Evolutionary conservation across 2,888 invertebrate genomes (phyloP).

Genomic region (Latrodectus hesperus): DNA sequence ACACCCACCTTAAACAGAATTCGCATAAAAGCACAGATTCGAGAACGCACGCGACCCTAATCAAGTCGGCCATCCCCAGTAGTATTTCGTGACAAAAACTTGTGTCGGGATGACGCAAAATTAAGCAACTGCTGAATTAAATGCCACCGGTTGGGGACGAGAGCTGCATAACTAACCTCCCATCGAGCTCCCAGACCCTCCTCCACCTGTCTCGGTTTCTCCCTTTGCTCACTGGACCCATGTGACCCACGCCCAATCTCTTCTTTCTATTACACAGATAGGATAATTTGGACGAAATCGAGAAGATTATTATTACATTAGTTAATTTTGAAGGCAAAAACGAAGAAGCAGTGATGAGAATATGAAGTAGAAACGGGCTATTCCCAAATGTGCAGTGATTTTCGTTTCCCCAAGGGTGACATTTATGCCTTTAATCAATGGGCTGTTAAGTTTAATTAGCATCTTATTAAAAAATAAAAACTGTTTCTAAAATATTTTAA

Average conservation of each 20-base stretch:
- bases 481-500: no score
- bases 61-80: constrained; percentile 25
- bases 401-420: no score
- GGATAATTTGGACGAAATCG: constrained; percentile 17
- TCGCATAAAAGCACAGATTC: not conserved
- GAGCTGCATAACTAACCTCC: constrained; percentile 27
- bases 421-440: no score
- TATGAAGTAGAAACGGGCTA: not conserved
- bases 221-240: constrained; percentile 17
- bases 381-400: not conserved
- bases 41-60: constrained; percentile 1
- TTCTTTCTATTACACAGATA: constrained; percentile 43
- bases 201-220: not conserved
- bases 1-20: no score
- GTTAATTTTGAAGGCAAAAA: constrained; percentile 3
- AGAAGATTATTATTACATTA: constrained; percentile 34
- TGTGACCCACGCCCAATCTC: constrained; percentile 37
- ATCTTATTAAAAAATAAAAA: no score
- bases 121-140: constrained; percentile 51
- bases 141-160: constrained; percentile 7
- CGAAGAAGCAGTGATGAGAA: constrained; percentile 13
- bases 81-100: constrained; percentile 60
- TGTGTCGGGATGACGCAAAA: constrained; percentile 55
- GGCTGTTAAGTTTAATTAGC: no score
- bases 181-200: not conserved